Evolutionary conservation across 2,113 vertebrate species (phyloP).

Genomic region (Scalopus aquaticus): DNA sequence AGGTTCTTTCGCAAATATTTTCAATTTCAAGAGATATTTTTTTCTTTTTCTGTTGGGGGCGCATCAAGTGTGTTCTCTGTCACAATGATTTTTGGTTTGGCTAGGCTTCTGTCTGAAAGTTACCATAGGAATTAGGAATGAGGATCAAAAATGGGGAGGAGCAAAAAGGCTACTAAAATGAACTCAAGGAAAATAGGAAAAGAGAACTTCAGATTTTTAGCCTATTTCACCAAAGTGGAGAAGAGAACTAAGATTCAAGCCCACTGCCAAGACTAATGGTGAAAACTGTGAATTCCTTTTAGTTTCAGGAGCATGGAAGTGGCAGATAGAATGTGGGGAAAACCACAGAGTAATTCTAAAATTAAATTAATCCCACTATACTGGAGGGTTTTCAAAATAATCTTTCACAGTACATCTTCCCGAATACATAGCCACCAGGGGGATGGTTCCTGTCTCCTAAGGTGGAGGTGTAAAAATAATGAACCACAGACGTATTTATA

Average conservation of each 20-base stretch:
- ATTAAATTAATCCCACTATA: background rate
- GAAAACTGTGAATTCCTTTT: slow-evolving; percentile 2
- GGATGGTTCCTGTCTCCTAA: background rate
- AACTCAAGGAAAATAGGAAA: slow-evolving; percentile 18
- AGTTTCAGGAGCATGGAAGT: background rate
- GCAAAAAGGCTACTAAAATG: background rate
- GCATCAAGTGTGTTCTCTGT: background rate
- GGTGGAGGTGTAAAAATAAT: background rate
- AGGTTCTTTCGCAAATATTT: background rate
- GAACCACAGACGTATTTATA: background rate
- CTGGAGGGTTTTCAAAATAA: background rate
- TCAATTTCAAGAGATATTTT: background rate
- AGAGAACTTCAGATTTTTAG: background rate
- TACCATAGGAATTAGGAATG: background rate
- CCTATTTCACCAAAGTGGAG: background rate
- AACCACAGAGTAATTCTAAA: background rate
- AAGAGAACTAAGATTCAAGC: background rate
- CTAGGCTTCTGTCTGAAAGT: background rate
- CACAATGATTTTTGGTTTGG: background rate
- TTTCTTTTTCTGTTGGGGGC: background rate
- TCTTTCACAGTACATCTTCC: background rate
- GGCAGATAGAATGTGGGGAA: background rate
- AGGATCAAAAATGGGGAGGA: background rate
- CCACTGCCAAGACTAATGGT: background rate
- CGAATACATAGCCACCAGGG: background rate